Evolutionary conservation across 2,888 invertebrate species (phyloP).

Genomic region (Pseudococcus viburni): DNA sequence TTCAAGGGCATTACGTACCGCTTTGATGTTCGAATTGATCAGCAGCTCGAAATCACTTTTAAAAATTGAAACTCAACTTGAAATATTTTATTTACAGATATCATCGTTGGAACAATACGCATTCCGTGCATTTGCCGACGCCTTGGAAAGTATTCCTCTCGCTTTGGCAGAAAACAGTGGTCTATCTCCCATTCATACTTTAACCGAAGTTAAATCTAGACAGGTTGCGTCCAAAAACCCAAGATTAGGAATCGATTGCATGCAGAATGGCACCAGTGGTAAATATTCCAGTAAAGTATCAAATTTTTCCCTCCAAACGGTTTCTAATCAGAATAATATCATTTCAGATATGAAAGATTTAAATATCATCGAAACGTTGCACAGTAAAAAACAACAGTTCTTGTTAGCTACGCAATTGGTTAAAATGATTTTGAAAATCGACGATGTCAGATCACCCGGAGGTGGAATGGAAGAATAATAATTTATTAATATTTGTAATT

Average conservation of each 20-base stretch:
- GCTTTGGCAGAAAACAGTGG: conserved; percentile 98
- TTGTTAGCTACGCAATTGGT: conserved; percentile 97
- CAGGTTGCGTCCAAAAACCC: conserved; percentile 89
- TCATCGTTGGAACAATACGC: conserved; percentile 97
- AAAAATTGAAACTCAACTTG: no score
- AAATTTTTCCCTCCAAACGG: no score
- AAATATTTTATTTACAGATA: conserved; percentile 71
- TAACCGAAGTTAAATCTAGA: conserved; percentile 91
- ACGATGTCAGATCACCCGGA: conserved; percentile 85
- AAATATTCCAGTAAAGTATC: conserved; percentile 51
- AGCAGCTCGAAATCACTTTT: no score
- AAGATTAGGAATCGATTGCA: conserved; percentile 95
- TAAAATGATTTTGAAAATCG: conserved; percentile 99
- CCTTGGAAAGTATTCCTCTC: conserved; percentile 93
- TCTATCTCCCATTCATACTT: conserved; percentile 89
- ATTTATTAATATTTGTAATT: conserved; percentile 10
- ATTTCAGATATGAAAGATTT: conserved; percentile 90
- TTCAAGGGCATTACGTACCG: no score
- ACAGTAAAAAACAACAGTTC: conserved; percentile 97
- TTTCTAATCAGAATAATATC: conserved; percentile 61
- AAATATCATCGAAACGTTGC: conserved; percentile 96
- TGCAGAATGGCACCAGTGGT: conserved; percentile 81
- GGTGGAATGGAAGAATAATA: conserved; percentile 31
- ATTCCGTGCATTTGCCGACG: conserved; percentile 95
- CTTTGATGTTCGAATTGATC: no score